Percentiles rank a stretch among this genome's conserved stretches.
Conservation (phyloP, 1,140 invertebrate genomes). For the Coenobita brevimanus region DNA sequence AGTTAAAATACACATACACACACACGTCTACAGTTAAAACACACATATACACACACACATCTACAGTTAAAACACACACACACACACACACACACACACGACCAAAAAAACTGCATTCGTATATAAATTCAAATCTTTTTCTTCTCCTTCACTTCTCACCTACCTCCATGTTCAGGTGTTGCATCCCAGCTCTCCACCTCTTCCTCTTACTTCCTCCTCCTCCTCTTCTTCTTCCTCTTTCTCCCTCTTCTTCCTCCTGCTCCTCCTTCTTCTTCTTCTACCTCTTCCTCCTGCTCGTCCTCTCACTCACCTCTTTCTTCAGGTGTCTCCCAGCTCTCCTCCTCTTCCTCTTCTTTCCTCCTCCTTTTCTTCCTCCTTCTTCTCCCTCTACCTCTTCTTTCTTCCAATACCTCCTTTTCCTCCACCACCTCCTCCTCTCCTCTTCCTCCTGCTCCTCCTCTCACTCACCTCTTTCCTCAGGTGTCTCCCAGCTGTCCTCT, state of each 20-base stretch:
- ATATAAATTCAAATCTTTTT: no score
- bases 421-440: neutral
- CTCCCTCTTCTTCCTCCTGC: neutral
- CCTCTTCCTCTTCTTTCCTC: neutral
- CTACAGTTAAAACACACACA: no score
- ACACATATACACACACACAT: no score
- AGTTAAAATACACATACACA: no score
- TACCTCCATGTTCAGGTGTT: neutral
- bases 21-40: no score
- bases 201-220: neutral
- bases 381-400: neutral
- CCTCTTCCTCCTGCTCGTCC: no score
- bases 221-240: constrained; percentile 8
- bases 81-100: no score
- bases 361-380: neutral
- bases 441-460: neutral
- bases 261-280: neutral
- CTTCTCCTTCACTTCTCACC: neutral
- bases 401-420: neutral
- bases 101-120: no score
- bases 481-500: no score
- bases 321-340: neutral
- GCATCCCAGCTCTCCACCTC: neutral
- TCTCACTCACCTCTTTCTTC: no score
- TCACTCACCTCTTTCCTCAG: neutral